These are phyloP conservation scores for Spilosoma lubricipeda DNA, from an alignment of 2,888 invertebrate species.

Conservation along the genomic window DNA sequence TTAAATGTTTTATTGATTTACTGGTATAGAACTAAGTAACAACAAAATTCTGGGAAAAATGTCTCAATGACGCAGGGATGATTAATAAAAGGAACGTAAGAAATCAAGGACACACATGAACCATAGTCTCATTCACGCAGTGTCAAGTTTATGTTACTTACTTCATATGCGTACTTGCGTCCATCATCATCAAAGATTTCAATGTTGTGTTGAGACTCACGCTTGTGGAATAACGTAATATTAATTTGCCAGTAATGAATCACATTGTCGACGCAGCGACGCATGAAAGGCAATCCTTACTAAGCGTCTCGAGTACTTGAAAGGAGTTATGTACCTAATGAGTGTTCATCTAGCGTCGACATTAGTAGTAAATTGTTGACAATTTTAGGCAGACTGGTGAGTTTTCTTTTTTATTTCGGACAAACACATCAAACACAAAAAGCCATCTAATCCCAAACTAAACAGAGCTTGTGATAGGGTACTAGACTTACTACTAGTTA, in stretches of 20 bases:
- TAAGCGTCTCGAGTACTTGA: background rate
- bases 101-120: background rate
- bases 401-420: no score
- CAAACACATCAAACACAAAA: no score
- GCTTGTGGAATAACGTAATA: background rate
- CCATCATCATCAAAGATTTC: background rate
- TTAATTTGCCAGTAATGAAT: conserved; percentile 1
- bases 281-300: background rate
- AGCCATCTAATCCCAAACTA: no score
- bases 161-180: background rate
- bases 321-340: background rate
- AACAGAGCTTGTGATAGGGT: no score
- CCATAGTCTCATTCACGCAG: background rate
- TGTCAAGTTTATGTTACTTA: background rate
- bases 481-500: no score
- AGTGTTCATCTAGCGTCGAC: background rate
- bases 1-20: no score
- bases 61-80: background rate
- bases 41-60: background rate
- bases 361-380: background rate
- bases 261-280: background rate
- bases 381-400: background rate
- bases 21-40: no score
- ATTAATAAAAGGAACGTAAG: background rate
- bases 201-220: background rate